phyloP scores from a whole-genome alignment of 2,797 vertebrate species.

The Channallabes apus region DNA sequence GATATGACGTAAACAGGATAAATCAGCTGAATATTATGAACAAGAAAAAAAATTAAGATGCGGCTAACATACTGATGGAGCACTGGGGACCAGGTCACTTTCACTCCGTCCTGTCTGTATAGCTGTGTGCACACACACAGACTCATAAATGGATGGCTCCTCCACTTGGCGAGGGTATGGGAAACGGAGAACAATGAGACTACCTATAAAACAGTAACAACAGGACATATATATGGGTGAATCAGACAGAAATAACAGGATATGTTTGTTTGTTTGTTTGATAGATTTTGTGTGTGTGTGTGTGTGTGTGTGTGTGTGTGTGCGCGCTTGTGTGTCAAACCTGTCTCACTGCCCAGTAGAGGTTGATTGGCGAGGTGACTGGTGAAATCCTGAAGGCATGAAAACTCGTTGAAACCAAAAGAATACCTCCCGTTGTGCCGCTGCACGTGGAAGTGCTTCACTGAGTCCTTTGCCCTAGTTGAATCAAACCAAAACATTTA shows the following conservation, averaged over 20 bases:
- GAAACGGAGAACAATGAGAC: slow-evolving; percentile 84
- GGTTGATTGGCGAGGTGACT: slow-evolving; percentile 95
- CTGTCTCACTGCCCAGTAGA: slow-evolving; percentile 92
- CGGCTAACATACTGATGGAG: slow-evolving; percentile 82
- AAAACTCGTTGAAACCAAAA: slow-evolving; percentile 92
- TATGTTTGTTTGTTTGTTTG: neutral
- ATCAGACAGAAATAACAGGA: neutral
- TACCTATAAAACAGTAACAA: slow-evolving; percentile 73
- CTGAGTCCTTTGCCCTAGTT: slow-evolving; percentile 87
- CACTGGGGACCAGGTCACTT: slow-evolving; percentile 82
- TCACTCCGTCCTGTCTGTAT: slow-evolving; percentile 89
- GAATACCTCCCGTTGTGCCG: slow-evolving; percentile 74
- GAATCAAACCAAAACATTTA: neutral
- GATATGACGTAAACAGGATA: neutral
- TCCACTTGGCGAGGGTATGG: slow-evolving; percentile 90
- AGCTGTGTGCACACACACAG: slow-evolving; percentile 91
- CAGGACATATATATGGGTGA: neutral
- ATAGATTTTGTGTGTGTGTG: neutral
- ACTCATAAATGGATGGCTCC: slow-evolving; percentile 95
- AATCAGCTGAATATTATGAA: neutral
- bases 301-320: neutral
- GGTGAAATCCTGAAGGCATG: slow-evolving; percentile 83
- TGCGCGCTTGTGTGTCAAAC: slow-evolving; percentile 61
- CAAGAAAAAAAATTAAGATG: neutral
- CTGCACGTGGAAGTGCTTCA: slow-evolving; percentile 91